A percentile compares a stretch with the other conserved stretches of the same genome.
Evolutionary conservation across 2,113 vertebrate genomes (phyloP).

Genomic region (zebrafish (Danio rerio)): DNA sequence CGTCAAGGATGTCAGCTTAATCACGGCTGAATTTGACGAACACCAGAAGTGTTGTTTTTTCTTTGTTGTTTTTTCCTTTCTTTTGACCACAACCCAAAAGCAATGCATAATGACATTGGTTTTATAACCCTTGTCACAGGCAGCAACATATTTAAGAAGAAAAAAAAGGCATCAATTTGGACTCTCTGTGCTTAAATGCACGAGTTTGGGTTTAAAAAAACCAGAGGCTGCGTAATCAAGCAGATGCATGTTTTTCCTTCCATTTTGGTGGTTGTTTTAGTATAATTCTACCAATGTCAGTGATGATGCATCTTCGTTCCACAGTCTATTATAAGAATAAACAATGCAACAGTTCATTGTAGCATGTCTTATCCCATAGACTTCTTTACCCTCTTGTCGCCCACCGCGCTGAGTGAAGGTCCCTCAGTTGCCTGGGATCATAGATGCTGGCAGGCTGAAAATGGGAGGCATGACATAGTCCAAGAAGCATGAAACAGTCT

Average conservation of each 20-base stretch:
- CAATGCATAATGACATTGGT: not conserved
- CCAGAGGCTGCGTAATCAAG: not conserved
- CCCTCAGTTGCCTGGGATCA: conserved; percentile 39
- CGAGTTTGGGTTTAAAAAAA: not conserved
- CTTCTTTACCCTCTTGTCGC: conserved; percentile 8
- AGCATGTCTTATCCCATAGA: not conserved
- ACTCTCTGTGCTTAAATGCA: not conserved
- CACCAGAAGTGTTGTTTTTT: conserved; percentile 43
- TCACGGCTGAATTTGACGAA: conserved; percentile 38
- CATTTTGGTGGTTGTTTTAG: not conserved
- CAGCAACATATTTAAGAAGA: not conserved
- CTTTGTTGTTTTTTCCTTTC: not conserved
- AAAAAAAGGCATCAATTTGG: not conserved
- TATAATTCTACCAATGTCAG: not conserved
- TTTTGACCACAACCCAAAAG: conserved; percentile 13
- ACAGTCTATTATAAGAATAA: not conserved
- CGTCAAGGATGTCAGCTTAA: conserved; percentile 43
- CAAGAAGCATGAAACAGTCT: conserved; percentile 43
- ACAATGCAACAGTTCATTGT: conserved; percentile 25
- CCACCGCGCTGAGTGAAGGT: conserved; percentile 38
- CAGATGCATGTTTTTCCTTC: not conserved
- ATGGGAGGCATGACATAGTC: conserved; percentile 35
- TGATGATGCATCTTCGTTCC: not conserved
- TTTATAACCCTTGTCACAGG: conserved; percentile 12
- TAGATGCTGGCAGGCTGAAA: conserved; percentile 50